These are phyloP conservation scores for Pterophyllum scalare DNA, from an alignment of 2,113 vertebrate genomes.

Conservation along the genomic window DNA sequence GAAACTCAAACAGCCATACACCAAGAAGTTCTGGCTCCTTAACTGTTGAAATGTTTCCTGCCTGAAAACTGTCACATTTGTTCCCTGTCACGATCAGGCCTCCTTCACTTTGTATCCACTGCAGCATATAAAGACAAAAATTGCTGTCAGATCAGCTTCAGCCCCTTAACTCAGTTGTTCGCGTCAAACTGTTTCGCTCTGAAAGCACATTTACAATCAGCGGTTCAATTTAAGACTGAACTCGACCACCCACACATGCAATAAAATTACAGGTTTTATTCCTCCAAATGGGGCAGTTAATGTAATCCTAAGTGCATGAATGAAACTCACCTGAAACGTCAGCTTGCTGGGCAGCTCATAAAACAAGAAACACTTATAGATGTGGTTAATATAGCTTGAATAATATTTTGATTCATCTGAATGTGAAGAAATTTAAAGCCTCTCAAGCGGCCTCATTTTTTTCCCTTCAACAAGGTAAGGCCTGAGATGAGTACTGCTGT, in stretches of 20 bases:
- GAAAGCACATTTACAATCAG: not conserved
- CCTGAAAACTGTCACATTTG: conserved; percentile 21
- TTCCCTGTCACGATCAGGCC: conserved; percentile 1
- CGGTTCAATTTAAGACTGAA: not conserved
- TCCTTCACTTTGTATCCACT: conserved; percentile 3
- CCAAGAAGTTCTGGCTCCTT: not conserved
- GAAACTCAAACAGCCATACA: not conserved
- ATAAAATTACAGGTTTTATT: not conserved
- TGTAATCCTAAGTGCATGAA: not conserved
- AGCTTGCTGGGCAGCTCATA: not conserved
- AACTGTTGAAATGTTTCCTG: conserved; percentile 16
- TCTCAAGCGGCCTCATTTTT: not conserved
- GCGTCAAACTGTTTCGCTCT: conserved; percentile 15
- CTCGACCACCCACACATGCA: conserved; percentile 26
- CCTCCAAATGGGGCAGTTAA: not conserved
- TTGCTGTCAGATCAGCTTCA: conserved; percentile 14
- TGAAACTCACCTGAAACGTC: not conserved
- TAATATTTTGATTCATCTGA: not conserved
- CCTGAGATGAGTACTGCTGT: not conserved
- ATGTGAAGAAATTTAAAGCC: not conserved
- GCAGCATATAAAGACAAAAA: conserved; percentile 4
- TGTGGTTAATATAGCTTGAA: not conserved
- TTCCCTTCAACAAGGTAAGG: not conserved
- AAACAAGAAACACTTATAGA: not conserved
- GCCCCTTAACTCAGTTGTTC: not conserved